Percentiles rank a stretch among this genome's conserved stretches.
Evolutionary conservation across 2,113 vertebrate genomes (phyloP).

Genomic region (Galeopterus variegatus): DNA sequence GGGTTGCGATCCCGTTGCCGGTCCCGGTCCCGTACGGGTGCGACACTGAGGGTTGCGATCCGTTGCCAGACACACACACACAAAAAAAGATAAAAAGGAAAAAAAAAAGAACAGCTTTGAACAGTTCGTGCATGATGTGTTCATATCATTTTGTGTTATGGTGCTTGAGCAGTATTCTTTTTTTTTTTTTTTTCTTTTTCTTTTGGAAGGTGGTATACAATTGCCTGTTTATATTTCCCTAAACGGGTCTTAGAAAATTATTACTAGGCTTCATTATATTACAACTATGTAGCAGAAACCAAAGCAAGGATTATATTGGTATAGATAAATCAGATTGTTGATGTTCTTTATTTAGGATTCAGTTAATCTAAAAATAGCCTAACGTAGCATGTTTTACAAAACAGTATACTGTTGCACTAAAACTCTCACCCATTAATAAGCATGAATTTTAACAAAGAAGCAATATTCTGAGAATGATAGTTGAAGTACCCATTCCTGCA

Average conservation of each 20-base stretch:
- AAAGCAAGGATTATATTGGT: background rate
- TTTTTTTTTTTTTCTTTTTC: background rate
- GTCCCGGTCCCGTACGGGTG: too few species aligned
- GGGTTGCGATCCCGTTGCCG: too few species aligned
- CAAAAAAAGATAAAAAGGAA: too few species aligned
- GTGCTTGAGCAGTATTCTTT: background rate
- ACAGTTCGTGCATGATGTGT: background rate
- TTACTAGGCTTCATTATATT: conserved; percentile 17
- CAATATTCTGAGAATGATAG: background rate
- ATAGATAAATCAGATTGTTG: conserved; percentile 31
- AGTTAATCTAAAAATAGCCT: conserved; percentile 38
- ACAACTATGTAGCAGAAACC: background rate
- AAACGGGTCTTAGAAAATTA: conserved; percentile 49
- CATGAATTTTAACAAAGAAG: conserved; percentile 54
- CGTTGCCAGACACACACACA: too few species aligned
- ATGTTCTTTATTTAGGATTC: conserved; percentile 57
- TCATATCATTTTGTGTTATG: background rate
- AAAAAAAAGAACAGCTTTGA: background rate
- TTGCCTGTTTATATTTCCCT: background rate
- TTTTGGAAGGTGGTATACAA: background rate
- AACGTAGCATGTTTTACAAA: background rate
- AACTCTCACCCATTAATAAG: background rate
- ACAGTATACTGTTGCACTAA: background rate
- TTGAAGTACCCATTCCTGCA: background rate
- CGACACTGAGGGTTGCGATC: too few species aligned